These are phyloP conservation scores for Theonella swinhoei DNA, from an alignment of 37 sponge, comb jelly and placozoan genomes.

Conservation along the genomic window DNA sequence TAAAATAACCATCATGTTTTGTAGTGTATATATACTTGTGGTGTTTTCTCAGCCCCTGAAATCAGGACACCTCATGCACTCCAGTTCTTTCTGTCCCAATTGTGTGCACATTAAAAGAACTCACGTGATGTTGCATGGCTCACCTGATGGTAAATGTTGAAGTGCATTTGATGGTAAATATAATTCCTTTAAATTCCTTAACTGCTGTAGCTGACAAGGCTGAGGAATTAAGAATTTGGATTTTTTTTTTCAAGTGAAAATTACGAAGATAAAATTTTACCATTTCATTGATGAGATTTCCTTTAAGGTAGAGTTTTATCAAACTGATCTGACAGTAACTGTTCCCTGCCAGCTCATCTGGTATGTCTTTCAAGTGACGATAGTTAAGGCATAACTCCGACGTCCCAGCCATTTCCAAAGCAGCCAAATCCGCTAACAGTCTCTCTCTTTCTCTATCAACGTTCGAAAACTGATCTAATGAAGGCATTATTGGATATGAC, in stretches of 20 bases:
- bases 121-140: not conserved
- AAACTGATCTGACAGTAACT: slow-evolving; percentile 2
- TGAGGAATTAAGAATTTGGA: too few species aligned
- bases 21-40: too few species aligned
- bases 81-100: too few species aligned
- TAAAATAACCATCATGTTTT: too few species aligned
- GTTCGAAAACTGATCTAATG: too few species aligned
- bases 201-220: not conserved
- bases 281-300: slow-evolving; percentile 26
- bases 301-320: slow-evolving; percentile 35
- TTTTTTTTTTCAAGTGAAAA: too few species aligned
- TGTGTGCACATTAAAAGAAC: not conserved
- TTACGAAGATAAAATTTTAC: slow-evolving; percentile 17
- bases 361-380: slow-evolving; percentile 12
- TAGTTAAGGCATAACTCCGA: slow-evolving; percentile 24
- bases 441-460: not conserved
- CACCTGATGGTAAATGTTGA: not conserved
- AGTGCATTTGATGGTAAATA: not conserved
- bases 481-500: too few species aligned
- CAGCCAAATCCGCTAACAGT: not conserved
- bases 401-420: not conserved
- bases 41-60: too few species aligned
- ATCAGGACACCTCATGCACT: not conserved
- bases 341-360: slow-evolving; percentile 5
- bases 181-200: not conserved